Evolutionary conservation across 2,888 invertebrate genomes (phyloP).

Genomic region (Lucinisca nassula): DNA sequence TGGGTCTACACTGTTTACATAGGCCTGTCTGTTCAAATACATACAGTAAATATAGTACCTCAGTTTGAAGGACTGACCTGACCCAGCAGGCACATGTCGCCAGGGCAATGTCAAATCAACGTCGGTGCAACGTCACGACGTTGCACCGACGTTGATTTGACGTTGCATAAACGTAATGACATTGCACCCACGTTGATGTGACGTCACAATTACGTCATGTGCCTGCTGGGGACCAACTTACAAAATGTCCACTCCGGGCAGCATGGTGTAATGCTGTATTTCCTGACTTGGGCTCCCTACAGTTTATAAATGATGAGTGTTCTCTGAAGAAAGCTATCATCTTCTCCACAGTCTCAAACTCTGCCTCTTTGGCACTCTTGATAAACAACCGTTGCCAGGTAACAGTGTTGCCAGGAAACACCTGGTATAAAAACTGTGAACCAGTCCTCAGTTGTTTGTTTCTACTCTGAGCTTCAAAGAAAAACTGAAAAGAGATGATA

Average conservation of each 20-base stretch:
- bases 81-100: too few relatives aligned
- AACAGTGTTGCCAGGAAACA: slow-evolving; percentile 85
- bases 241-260: slow-evolving; percentile 85
- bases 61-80: too few relatives aligned
- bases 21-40: too few relatives aligned
- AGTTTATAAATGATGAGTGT: slow-evolving; percentile 85
- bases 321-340: slow-evolving; percentile 86
- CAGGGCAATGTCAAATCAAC: too few relatives aligned
- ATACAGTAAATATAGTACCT: too few relatives aligned
- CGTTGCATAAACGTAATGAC: too few relatives aligned
- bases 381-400: slow-evolving; percentile 85
- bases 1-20: too few relatives aligned
- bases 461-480: slow-evolving; percentile 84
- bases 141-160: too few relatives aligned
- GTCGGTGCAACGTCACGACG: too few relatives aligned
- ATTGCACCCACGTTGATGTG: too few relatives aligned
- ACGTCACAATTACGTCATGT: too few relatives aligned
- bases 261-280: slow-evolving; percentile 87
- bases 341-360: slow-evolving; percentile 84
- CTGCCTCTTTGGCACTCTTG: slow-evolving; percentile 84
- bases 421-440: slow-evolving; percentile 85
- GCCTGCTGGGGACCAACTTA: too few relatives aligned
- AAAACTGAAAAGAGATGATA: slow-evolving; percentile 86
- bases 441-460: slow-evolving; percentile 85
- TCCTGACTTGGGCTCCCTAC: slow-evolving; percentile 83